Evolutionary conservation across 2,888 invertebrate genomes (phyloP), one percentile per base, ranked within the genome.

Genomic region (Schizaphis graminum): DNA sequence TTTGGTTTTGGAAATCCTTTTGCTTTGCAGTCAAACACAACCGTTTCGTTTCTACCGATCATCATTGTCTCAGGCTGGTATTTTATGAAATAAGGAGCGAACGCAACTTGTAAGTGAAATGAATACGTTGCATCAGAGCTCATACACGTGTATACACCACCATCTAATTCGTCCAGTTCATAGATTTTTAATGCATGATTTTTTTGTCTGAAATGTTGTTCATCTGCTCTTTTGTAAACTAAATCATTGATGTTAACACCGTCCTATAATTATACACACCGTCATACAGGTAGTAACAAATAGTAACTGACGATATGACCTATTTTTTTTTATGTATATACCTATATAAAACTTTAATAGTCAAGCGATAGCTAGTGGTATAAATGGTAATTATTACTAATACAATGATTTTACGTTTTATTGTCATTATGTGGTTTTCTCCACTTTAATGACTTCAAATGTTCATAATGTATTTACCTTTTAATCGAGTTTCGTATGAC

Each of bases 1-100:
- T 28, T 90, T 21, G 93, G 93, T 57, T 5, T 91, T 11, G 93
- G 93, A 35, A 86, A 94, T 56, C 93, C 93, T 35, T 41, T 61
- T 24, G 89, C 85, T n/a, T 35, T 61, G n/a, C 93, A 94, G 28
- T 94, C 93, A 3, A 94, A 61, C 35, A 94, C 41, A 28, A 94
- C 90, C 7, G 85, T 61, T 28, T 94, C 93, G n/a, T 90, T 90
- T 90, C 41, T 90, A 28, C 41, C 61, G 28, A 90, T n/a, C 85
- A 86, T 77, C 44, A 94, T 86, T 41, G 56, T 28, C 41, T 94
- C 93, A 0, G 61, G 85, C 3, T 47, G 84, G 10, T 92, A 41
- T 61, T 67, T 84, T 16, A 57, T 13, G 57, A 94, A 94, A 67
- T 53, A 85, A 10, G 93, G 93, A 4, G 47, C 49, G 28, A 86